Evolutionary conservation across 2,797 vertebrate genomes (phyloP).

Genomic region (Gobionotothen gibberifrons): DNA sequence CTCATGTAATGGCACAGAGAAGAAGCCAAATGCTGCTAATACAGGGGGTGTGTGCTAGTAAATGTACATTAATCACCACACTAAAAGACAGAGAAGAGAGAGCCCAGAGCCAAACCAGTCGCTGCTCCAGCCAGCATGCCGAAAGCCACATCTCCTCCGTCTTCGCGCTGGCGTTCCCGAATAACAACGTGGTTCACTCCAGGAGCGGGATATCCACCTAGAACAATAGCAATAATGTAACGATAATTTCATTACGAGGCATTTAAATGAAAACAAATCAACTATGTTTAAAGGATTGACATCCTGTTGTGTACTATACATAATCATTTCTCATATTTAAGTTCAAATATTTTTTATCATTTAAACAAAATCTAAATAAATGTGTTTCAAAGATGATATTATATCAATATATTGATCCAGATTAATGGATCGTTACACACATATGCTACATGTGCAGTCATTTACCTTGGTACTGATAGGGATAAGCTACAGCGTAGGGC

Average conservation of each 20-base stretch:
- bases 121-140: slow-evolving; percentile 95
- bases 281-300: too few species aligned
- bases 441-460: not conserved
- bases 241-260: too few species aligned
- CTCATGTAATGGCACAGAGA: slow-evolving; percentile 62
- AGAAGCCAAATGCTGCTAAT: slow-evolving; percentile 49
- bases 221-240: not conserved
- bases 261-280: too few species aligned
- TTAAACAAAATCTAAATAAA: too few species aligned
- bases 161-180: slow-evolving; percentile 89
- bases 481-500: slow-evolving; percentile 89
- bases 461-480: slow-evolving; percentile 84
- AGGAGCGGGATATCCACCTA: slow-evolving; percentile 87
- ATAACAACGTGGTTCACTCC: slow-evolving; percentile 90
- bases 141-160: slow-evolving; percentile 89
- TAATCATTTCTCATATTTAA: too few species aligned
- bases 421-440: too few species aligned
- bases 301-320: too few species aligned
- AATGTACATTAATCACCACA: not conserved
- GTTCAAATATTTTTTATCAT: too few species aligned
- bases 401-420: too few species aligned
- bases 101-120: slow-evolving; percentile 94
- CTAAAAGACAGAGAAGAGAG: slow-evolving; percentile 96
- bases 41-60: slow-evolving; percentile 17
- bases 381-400: too few species aligned